Percentiles rank a stretch among this genome's conserved stretches.
Evolutionary conservation across 2,888 invertebrate genomes (phyloP).

Genomic region (Lissonota sp.): DNA sequence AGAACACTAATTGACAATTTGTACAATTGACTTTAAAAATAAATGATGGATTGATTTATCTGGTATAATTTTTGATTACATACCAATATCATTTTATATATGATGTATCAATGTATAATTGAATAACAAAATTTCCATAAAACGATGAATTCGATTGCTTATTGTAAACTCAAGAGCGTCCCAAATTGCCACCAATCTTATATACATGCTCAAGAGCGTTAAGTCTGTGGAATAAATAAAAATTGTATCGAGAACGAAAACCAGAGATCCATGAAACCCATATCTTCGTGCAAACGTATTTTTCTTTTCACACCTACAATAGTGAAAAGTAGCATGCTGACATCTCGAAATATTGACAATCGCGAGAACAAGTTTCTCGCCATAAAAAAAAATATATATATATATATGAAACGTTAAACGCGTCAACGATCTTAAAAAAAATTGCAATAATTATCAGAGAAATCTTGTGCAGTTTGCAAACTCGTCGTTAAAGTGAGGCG

Average conservation of each 20-base stretch:
- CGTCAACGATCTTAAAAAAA: not conserved
- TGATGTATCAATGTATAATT: no score
- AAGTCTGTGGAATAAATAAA: no score
- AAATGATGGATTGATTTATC: no score
- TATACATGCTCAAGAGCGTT: not conserved
- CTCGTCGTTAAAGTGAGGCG: not conserved
- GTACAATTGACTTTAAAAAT: no score
- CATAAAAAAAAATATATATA: not conserved
- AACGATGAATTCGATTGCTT: not conserved
- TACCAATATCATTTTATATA: no score
- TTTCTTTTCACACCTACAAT: no score
- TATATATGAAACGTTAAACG: not conserved
- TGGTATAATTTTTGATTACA: no score
- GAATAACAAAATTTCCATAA: no score
- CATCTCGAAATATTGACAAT: conserved; percentile 1
- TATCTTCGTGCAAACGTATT: not conserved
- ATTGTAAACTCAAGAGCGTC: not conserved
- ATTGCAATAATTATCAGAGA: not conserved
- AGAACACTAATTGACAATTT: no score
- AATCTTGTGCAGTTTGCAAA: not conserved
- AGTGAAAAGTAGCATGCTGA: conserved; percentile 7
- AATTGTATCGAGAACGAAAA: not conserved
- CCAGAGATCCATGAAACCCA: not conserved
- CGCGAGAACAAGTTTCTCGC: not conserved
- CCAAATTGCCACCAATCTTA: no score